Conservation (phyloP, 2,797 vertebrate species). For the Microhierax caerulescens region DNA sequence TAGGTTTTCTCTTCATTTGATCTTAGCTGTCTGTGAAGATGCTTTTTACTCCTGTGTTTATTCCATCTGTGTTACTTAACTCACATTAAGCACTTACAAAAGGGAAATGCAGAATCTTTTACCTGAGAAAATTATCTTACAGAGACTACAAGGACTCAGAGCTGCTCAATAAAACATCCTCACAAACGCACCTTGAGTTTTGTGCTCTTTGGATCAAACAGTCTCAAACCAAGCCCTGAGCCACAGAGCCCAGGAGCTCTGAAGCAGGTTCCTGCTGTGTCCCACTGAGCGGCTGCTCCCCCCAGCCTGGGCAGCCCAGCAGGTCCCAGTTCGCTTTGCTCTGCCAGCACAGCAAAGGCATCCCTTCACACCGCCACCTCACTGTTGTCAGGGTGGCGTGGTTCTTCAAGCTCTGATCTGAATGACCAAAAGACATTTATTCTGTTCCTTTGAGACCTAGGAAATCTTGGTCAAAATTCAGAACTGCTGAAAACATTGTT, state of each 20-base stretch:
- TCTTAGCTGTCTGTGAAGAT: neutral
- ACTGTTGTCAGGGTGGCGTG: accelerated
- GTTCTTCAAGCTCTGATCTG: neutral
- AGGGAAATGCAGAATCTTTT: neutral
- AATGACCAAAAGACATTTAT: neutral
- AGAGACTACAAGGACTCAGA: neutral
- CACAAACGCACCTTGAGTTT: neutral
- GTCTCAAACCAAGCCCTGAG: neutral
- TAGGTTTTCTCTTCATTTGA: neutral
- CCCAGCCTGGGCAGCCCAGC: neutral
- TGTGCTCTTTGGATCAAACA: neutral
- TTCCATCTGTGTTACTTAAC: neutral
- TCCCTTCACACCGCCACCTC: neutral
- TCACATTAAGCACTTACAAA: neutral
- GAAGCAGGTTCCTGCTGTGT: neutral
- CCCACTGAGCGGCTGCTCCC: neutral
- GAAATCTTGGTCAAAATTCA: neutral
- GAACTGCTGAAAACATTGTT: neutral
- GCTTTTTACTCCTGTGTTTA: neutral
- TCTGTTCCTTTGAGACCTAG: neutral
- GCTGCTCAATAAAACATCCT: neutral
- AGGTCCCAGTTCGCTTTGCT: neutral
- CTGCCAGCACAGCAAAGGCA: neutral
- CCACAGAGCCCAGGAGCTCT: neutral
- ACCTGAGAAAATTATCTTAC: neutral